Conservation (phyloP, 1,140 invertebrate species). For the Brachionus asplanchnoidis region DNA sequence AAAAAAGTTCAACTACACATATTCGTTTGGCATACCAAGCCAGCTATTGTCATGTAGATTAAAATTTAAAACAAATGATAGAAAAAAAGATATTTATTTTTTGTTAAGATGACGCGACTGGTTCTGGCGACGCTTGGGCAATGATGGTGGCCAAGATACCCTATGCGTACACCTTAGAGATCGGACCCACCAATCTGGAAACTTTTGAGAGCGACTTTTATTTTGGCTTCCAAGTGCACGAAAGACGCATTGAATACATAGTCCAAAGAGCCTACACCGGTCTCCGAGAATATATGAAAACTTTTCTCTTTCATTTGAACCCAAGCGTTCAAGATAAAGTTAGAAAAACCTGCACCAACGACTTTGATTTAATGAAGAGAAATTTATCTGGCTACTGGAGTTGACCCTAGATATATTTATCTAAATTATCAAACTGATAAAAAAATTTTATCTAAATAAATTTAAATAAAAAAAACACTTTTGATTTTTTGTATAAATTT, state of each 20-base stretch:
- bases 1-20: conserved; percentile 13
- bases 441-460: neutral
- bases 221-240: neutral
- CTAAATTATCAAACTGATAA: neutral
- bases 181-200: neutral
- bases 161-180: conserved; percentile 23
- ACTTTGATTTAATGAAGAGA: conserved; percentile 12
- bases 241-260: neutral
- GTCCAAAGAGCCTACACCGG: neutral
- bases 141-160: conserved; percentile 8
- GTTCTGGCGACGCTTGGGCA: neutral
- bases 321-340: neutral
- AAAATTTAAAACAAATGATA: neutral
- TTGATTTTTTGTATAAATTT: neutral
- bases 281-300: conserved; percentile 21
- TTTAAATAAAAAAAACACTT: neutral
- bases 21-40: conserved; percentile 11
- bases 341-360: neutral
- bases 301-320: neutral
- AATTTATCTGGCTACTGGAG: conserved; percentile 31
- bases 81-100: neutral
- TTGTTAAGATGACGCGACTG: conserved; percentile 7
- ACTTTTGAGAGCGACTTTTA: neutral
- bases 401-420: neutral
- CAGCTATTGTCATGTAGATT: neutral